phyloP scores from a whole-genome alignment of 2,113 vertebrate species.

The Mixornis gularis region DNA sequence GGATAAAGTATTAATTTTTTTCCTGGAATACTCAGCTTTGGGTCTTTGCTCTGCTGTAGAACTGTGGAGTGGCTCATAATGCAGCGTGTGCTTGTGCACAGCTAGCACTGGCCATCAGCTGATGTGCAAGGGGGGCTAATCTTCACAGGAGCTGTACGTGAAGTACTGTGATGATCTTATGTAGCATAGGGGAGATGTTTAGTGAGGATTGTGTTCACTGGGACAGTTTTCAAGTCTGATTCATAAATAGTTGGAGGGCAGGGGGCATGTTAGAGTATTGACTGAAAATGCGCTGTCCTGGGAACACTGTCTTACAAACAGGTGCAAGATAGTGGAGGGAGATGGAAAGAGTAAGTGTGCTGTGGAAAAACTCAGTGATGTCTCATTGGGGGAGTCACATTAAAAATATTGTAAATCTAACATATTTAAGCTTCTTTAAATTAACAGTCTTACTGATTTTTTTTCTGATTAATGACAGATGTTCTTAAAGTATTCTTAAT shows the following conservation, averaged over 20 bases:
- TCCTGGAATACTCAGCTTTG: background rate
- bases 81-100: rapidly evolving
- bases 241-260: background rate
- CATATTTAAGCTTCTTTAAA: background rate
- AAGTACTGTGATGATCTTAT: background rate
- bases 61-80: background rate
- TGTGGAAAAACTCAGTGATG: background rate
- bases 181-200: background rate
- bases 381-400: background rate
- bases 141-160: background rate
- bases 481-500: background rate
- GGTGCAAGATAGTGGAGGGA: background rate
- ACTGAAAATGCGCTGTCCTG: background rate
- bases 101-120: background rate
- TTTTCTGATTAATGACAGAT: constrained; percentile 11
- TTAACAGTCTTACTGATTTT: background rate
- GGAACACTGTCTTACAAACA: background rate
- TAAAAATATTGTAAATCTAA: background rate
- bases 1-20: background rate
- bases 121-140: background rate
- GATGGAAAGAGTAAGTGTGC: background rate
- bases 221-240: background rate
- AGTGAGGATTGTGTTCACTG: background rate
- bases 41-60: background rate
- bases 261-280: background rate